These are phyloP conservation scores for Sinocyclocheilus anophthalmus DNA, from an alignment of 2,113 vertebrate species.

Conservation along the genomic window DNA sequence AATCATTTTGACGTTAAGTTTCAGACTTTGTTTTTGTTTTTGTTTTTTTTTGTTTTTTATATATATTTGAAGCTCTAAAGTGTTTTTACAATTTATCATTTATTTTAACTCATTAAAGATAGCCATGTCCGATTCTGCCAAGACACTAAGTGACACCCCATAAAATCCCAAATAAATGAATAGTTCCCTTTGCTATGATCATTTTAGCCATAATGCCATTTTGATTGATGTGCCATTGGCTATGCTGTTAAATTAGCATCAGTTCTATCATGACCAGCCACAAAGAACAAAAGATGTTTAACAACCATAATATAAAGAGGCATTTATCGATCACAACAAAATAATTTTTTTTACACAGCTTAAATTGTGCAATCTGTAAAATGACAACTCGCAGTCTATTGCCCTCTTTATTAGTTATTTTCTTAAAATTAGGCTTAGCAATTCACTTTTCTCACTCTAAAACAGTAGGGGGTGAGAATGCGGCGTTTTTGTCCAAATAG, in stretches of 20 bases:
- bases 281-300: not conserved
- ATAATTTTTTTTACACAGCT: not conserved
- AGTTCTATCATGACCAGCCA: not conserved
- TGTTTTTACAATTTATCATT: too few relatives aligned
- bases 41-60: too few relatives aligned
- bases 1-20: too few relatives aligned
- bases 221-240: conserved; percentile 5
- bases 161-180: not conserved
- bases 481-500: conserved; percentile 12
- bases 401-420: conserved; percentile 5
- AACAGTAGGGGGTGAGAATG: not conserved
- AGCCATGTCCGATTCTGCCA: not conserved
- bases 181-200: not conserved
- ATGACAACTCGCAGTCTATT: not conserved
- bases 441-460: not conserved
- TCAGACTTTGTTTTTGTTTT: too few relatives aligned
- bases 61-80: too few relatives aligned
- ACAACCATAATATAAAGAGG: not conserved
- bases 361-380: not conserved
- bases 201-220: not conserved
- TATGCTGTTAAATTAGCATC: not conserved
- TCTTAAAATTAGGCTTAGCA: not conserved
- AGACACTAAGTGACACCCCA: not conserved
- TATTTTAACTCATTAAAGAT: not conserved
- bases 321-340: conserved; percentile 6